Conservation (phyloP, 1,140 invertebrate genomes). For the Cherax destructor region DNA sequence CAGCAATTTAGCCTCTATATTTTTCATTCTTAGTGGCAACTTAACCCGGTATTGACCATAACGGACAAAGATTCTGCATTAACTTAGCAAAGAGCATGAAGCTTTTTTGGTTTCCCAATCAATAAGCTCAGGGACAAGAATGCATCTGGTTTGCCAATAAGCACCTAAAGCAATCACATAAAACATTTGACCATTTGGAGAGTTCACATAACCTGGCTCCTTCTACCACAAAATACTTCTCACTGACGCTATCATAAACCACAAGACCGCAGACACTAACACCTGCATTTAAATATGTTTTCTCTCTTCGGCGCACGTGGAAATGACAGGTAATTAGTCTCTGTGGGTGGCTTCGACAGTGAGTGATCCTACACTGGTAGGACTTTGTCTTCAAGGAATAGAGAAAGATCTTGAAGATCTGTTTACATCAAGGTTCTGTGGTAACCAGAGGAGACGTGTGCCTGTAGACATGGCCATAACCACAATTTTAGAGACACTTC, state of each 20-base stretch:
- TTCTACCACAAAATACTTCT: not conserved
- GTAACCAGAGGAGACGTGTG: not conserved
- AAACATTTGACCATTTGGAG: conserved; percentile 15
- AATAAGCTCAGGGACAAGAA: conserved; percentile 51
- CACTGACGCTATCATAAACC: not conserved
- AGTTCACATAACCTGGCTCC: not conserved
- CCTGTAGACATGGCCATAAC: not conserved
- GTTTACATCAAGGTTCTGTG: not conserved
- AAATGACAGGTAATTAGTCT: not conserved
- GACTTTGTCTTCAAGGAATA: not conserved
- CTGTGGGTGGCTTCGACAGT: not conserved
- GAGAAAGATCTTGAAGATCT: not conserved
- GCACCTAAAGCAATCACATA: conserved; percentile 58
- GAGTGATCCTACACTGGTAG: not conserved
- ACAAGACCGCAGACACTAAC: not conserved
- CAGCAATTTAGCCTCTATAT: not conserved
- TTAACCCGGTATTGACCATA: not conserved
- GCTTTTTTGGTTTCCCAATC: conserved; percentile 13
- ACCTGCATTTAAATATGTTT: not conserved
- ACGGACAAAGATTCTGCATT: conserved; percentile 29
- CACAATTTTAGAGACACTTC: conserved; percentile 21
- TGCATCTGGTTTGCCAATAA: conserved; percentile 49
- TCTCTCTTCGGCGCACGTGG: conserved; percentile 54
- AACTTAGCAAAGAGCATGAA: conserved; percentile 19
- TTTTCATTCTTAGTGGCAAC: conserved; percentile 5